Conservation (phyloP, 92 coral and sea anemone genomes). For the Paramuricea clavata region DNA sequence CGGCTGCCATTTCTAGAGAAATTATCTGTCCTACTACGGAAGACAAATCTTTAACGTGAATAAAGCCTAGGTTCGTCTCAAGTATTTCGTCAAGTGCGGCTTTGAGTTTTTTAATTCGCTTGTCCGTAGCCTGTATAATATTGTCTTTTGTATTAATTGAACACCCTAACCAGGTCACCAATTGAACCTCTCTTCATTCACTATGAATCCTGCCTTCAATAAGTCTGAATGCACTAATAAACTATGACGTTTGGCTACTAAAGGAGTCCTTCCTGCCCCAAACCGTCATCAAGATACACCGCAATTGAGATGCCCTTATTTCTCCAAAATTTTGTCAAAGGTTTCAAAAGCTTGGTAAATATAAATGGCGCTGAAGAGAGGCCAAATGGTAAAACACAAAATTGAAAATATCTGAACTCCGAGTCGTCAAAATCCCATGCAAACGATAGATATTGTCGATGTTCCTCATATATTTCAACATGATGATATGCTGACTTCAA, state of each 20-base stretch:
- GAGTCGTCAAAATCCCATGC: background rate
- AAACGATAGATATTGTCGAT: background rate
- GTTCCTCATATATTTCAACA: background rate
- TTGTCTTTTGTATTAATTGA: slow-evolving; percentile 36
- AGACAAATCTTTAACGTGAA: background rate
- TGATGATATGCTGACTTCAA: background rate
- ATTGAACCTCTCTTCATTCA: too few relatives aligned
- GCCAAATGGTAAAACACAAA: slow-evolving; percentile 37
- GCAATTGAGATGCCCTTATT: slow-evolving; percentile 33
- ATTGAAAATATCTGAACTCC: background rate
- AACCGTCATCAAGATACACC: slow-evolving; percentile 62
- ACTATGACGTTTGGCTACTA: background rate
- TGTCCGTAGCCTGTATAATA: slow-evolving; percentile 48
- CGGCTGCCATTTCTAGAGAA: background rate
- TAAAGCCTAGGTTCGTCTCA: background rate
- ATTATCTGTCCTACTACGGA: slow-evolving; percentile 8
- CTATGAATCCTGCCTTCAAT: too few relatives aligned
- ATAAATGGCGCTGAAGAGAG: slow-evolving; percentile 43
- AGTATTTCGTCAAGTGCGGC: slow-evolving; percentile 5
- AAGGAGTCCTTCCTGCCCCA: background rate
- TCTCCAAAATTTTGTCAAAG: slow-evolving; percentile 61
- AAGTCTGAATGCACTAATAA: background rate
- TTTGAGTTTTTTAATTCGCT: slow-evolving; percentile 35
- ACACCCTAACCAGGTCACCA: background rate
- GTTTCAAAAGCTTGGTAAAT: slow-evolving; percentile 49